Percentiles rank a stretch among this genome's conserved stretches.
Conservation (phyloP, 2,113 vertebrate genomes). For the Pagrus major region DNA sequence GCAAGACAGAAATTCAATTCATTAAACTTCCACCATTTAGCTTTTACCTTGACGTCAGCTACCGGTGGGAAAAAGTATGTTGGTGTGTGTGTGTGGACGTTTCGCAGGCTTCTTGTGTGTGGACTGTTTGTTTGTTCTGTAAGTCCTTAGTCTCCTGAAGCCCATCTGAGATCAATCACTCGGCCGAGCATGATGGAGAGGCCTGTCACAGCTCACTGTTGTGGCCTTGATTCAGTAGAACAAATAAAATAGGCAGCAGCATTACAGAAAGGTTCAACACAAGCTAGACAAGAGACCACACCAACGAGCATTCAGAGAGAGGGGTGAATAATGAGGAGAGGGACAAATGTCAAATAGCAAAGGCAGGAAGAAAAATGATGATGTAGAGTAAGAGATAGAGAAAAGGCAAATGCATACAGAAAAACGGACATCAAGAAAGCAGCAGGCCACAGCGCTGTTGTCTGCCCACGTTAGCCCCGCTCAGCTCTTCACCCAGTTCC, state of each 20-base stretch:
- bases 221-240: conserved; percentile 82
- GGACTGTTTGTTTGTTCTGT: conserved; percentile 54
- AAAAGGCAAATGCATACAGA: conserved; percentile 18
- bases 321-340: conserved; percentile 58
- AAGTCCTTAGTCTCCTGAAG: conserved; percentile 71
- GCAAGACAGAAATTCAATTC: conserved; percentile 45
- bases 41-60: conserved; percentile 39
- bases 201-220: conserved; percentile 76
- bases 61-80: background rate
- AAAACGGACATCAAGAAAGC: conserved; percentile 2
- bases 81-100: background rate
- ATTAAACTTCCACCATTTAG: conserved; percentile 41
- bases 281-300: conserved; percentile 62
- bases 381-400: conserved; percentile 32
- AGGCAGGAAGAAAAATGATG: conserved; percentile 47
- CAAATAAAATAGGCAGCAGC: conserved; percentile 74
- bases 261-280: conserved; percentile 59
- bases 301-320: conserved; percentile 36
- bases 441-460: conserved; percentile 29
- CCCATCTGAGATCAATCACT: conserved; percentile 82
- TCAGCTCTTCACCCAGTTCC: conserved; percentile 30
- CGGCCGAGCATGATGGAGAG: conserved; percentile 79
- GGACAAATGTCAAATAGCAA: conserved; percentile 56
- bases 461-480: conserved; percentile 45
- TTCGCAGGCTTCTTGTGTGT: conserved; percentile 20